Base-by-base conservation (phyloP, 1,140 invertebrate genomes). In the Prorops nasuta region DNA sequence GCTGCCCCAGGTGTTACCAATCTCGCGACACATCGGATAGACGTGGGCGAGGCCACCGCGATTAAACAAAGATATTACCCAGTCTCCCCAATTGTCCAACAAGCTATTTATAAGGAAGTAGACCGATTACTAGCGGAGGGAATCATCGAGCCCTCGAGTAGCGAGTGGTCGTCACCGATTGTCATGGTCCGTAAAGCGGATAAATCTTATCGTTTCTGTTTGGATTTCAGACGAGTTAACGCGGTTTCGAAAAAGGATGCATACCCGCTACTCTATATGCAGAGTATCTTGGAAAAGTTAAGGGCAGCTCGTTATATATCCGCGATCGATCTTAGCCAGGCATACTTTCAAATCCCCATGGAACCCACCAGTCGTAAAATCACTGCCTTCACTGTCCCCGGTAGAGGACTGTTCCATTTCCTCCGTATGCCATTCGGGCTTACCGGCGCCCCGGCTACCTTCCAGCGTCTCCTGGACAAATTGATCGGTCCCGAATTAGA, bases 401-500 rank as follows among this genome's bases (percentile, higher is more conserved):
- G 31, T 1, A 2, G 19, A 3, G 43, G 43, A 14, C 19, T 37
- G 8, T 37, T 45, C 8, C 34, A 36, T 10, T 37, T 45, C 10
- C 19, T 1, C 1, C 1, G 44, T 3, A 36, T 36, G 32, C 34
- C 34, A 3, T 37, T 34, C 14, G 34, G 32, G 1, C 15, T 45
- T 3, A 36, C 32, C 1, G 34, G 20, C 4, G 44, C 44, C 3
- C 44, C 44, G 3, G 44, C 32, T 2, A 36, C 44, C 10, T 37
- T 24, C 15, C 44, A 45, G 20, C 19, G 34, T 1, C 16, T 46
- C 1, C 1, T 46, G 16, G 35, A 46, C 12, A 3, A 14, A 10
- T 38, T 57, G 12, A 63, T 71, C 28, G 60, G 56, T 20, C 57
- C 64, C 2, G 57, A 62, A 43, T 56, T 61, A 24, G 64, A 58